phyloP scores from a whole-genome alignment of 2,888 invertebrate species.

The Meliscaeva auricollis region DNA sequence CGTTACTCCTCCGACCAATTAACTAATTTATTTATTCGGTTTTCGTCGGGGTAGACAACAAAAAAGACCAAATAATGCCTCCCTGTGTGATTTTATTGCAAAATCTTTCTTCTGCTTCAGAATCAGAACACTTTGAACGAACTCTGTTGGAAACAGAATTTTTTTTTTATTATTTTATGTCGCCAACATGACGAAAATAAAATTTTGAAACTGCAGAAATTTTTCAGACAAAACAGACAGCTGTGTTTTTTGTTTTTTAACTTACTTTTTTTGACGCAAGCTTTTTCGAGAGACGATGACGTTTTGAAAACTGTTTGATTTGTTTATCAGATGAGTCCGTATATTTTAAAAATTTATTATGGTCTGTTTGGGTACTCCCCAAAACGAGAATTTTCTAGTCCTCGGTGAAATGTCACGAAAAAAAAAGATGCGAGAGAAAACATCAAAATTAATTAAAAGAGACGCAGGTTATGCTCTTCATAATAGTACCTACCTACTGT shows the following conservation, averaged over 20 bases:
- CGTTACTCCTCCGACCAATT: conserved; percentile 50
- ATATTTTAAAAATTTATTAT: no score
- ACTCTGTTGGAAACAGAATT: conserved; percentile 65
- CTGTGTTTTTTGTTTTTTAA: conserved; percentile 48
- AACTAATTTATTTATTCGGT: conserved; percentile 66
- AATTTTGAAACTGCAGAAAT: conserved; percentile 55
- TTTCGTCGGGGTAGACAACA: conserved; percentile 40
- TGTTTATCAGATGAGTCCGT: background rate
- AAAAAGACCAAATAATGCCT: conserved; percentile 58
- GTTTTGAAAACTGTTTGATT: conserved; percentile 75
- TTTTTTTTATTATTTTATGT: conserved; percentile 49
- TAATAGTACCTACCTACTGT: no score
- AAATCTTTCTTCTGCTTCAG: conserved; percentile 20
- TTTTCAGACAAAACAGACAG: conserved; percentile 60
- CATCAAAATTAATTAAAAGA: no score
- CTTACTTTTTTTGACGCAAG: conserved; percentile 50
- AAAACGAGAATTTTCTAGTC: no score
- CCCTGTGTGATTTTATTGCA: conserved; percentile 52
- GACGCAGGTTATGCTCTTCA: no score
- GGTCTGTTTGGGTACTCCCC: no score
- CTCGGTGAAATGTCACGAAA: no score
- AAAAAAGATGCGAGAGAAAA: no score
- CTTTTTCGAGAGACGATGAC: conserved; percentile 41
- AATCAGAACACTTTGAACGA: conserved; percentile 35
- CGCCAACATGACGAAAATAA: conserved; percentile 70